phyloP scores from a whole-genome alignment of 2,113 vertebrate genomes.

The Microtus richardsoni region DNA sequence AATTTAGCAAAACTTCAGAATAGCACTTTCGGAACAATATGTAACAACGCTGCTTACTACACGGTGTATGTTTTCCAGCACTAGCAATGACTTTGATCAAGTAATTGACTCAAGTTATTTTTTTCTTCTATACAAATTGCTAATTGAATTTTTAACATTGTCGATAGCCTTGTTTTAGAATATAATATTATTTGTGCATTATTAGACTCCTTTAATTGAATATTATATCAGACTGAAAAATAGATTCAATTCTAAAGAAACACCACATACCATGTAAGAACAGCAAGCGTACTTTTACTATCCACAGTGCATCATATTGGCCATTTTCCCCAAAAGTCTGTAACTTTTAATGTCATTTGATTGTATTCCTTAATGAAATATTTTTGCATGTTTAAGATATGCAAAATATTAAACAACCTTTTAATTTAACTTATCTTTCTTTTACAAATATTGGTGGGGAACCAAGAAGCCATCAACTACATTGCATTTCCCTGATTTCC shows the following conservation, averaged over 20 bases:
- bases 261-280: background rate
- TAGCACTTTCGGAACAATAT: background rate
- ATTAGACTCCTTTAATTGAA: slow-evolving; percentile 38
- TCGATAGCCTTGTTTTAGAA: background rate
- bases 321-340: slow-evolving; percentile 1
- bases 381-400: slow-evolving; percentile 53
- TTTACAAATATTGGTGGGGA: slow-evolving; percentile 52
- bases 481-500: slow-evolving; percentile 22
- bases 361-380: slow-evolving; percentile 45
- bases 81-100: slow-evolving; percentile 43
- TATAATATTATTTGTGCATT: slow-evolving; percentile 4
- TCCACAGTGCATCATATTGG: background rate
- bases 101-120: background rate
- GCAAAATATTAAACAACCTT: slow-evolving; percentile 46
- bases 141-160: slow-evolving; percentile 42
- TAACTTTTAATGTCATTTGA: slow-evolving; percentile 55
- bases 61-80: background rate
- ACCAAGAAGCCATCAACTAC: slow-evolving; percentile 24
- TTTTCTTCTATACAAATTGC: background rate
- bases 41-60: background rate
- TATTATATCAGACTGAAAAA: slow-evolving; percentile 16
- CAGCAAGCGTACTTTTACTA: slow-evolving; percentile 12
- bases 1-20: background rate
- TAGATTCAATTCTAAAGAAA: slow-evolving; percentile 45
- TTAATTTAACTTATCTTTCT: slow-evolving; percentile 14